phyloP scores from a whole-genome alignment of 2,888 invertebrate species.

The Epinotia demarniana region DNA sequence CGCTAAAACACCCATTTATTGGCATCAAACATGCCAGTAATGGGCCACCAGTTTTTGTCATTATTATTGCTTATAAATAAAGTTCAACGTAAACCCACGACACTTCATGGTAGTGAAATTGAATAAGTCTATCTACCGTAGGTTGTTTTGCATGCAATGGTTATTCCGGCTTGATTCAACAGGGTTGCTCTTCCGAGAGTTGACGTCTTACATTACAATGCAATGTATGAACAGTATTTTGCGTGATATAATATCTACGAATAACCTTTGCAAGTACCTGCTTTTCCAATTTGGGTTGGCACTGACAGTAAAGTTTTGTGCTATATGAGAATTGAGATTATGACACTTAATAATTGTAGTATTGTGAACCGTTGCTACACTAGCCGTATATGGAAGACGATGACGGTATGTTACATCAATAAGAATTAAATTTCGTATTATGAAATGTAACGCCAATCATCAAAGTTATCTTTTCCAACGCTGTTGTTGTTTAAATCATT shows the following conservation, averaged over 20 bases:
- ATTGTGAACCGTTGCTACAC: slow-evolving; percentile 37
- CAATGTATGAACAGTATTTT: background rate
- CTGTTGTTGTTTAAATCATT: background rate
- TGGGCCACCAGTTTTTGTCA: no score
- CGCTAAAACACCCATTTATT: background rate
- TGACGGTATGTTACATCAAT: slow-evolving; percentile 31
- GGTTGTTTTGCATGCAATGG: background rate
- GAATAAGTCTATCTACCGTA: background rate
- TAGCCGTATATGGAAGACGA: slow-evolving; percentile 25
- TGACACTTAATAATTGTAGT: slow-evolving; percentile 41
- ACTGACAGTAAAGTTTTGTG: slow-evolving; percentile 14
- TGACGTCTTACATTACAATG: background rate
- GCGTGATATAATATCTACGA: background rate
- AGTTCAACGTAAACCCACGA: background rate
- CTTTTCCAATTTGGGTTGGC: slow-evolving; percentile 2
- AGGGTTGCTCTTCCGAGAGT: background rate
- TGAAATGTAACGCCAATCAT: slow-evolving; percentile 22
- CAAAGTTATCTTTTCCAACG: background rate
- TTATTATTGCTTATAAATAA: background rate
- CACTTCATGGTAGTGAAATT: background rate
- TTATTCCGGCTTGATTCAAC: background rate
- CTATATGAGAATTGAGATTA: slow-evolving; percentile 30
- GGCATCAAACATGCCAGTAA: no score
- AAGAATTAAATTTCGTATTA: slow-evolving; percentile 13
- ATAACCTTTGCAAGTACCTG: background rate